These are phyloP conservation scores for Drosophila austrosaltans DNA, from an alignment of 2,888 invertebrate genomes.

Conservation along the genomic window DNA sequence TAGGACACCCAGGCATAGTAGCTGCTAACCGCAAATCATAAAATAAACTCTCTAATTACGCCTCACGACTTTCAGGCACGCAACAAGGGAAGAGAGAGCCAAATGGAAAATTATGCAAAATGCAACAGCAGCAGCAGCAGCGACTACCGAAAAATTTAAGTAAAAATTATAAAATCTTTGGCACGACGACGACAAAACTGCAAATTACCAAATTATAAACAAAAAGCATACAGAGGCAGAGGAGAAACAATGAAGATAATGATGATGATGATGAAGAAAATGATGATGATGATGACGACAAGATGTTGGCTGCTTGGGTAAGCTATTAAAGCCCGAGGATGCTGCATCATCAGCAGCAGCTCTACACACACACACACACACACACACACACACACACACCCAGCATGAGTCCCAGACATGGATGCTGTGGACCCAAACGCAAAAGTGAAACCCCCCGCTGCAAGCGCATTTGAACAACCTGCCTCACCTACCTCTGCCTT, in stretches of 20 bases:
- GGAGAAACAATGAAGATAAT: slow-evolving; percentile 8
- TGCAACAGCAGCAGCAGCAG: slow-evolving; percentile 47
- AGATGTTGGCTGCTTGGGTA: slow-evolving; percentile 11
- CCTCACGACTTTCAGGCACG: slow-evolving; percentile 71
- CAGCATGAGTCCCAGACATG: slow-evolving; percentile 56
- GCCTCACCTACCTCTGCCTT: slow-evolving; percentile 18
- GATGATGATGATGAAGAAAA: slow-evolving; percentile 24
- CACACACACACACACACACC: slow-evolving; percentile 53
- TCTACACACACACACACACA: slow-evolving; percentile 54
- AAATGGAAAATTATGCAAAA: slow-evolving; percentile 78
- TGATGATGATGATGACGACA: slow-evolving; percentile 44
- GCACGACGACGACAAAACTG: slow-evolving; percentile 76
- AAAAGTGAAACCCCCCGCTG: slow-evolving; percentile 35
- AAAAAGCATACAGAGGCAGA: slow-evolving; percentile 51
- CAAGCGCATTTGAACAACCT: slow-evolving; percentile 69
- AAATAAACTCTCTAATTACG: slow-evolving; percentile 79
- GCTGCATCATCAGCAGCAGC: slow-evolving; percentile 30
- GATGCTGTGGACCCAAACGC: slow-evolving; percentile 21
- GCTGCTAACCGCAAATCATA: slow-evolving; percentile 68
- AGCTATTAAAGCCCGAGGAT: slow-evolving; percentile 54
- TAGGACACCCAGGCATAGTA: slow-evolving; percentile 65
- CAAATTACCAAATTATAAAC: slow-evolving; percentile 76
- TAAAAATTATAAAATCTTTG: slow-evolving; percentile 77
- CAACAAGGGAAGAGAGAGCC: slow-evolving; percentile 53
- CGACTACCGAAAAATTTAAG: slow-evolving; percentile 69